Conservation (phyloP, 2,113 vertebrate genomes). For the Rhinolophus sinicus region DNA sequence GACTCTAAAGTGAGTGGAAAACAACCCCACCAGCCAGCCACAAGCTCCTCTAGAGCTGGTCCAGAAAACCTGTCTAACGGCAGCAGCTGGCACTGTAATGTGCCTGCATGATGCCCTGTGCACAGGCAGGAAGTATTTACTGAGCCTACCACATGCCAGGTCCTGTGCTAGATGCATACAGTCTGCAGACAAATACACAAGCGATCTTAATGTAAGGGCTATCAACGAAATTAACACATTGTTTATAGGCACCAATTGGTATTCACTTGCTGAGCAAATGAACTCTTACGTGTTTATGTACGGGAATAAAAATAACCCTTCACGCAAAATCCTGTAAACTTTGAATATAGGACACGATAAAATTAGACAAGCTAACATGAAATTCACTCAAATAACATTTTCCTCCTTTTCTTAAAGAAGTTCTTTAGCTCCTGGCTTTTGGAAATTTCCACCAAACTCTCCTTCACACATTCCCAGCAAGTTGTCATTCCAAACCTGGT, state of each 20-base stretch:
- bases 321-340: neutral
- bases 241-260: neutral
- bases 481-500: conserved; percentile 23
- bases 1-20: conserved; percentile 6
- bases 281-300: conserved; percentile 4
- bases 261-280: conserved; percentile 37
- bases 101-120: neutral
- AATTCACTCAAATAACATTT: conserved; percentile 43
- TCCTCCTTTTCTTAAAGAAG: conserved; percentile 49
- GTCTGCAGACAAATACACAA: conserved; percentile 25
- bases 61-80: neutral
- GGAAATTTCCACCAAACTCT: conserved; percentile 53
- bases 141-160: neutral
- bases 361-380: conserved; percentile 35
- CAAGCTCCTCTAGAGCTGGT: neutral
- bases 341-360: conserved; percentile 33
- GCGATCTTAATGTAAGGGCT: neutral
- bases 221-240: neutral
- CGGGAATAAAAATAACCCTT: conserved; percentile 49
- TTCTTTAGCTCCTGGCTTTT: conserved; percentile 38
- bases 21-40: neutral
- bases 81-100: neutral
- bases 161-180: neutral
- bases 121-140: neutral
- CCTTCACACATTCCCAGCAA: conserved; percentile 9